A percentile compares a stretch with the other conserved stretches of the same genome.
phyloP scores from a whole-genome alignment of 2,797 vertebrate species.

The Anas flavirostris region DNA sequence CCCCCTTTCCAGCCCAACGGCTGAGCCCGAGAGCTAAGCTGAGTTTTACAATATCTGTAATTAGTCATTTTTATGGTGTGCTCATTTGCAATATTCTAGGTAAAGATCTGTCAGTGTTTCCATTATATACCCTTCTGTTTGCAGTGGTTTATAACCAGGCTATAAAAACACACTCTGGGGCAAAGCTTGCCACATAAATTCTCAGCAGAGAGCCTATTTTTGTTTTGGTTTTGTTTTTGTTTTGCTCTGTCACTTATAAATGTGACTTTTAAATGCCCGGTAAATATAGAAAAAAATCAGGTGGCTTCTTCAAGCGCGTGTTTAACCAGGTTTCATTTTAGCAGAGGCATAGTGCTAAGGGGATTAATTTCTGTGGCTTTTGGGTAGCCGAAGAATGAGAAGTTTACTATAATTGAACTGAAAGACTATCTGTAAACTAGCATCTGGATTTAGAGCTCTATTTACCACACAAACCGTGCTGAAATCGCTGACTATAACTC shows the following conservation, averaged over 20 bases:
- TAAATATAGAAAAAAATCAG: slow-evolving; percentile 8
- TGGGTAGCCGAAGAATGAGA: not conserved
- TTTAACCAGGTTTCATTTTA: not conserved
- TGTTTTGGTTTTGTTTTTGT: slow-evolving; percentile 2
- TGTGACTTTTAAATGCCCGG: not conserved
- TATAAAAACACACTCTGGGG: slow-evolving; percentile 69
- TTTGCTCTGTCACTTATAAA: slow-evolving; percentile 28
- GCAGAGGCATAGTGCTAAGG: not conserved
- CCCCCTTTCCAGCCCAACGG: not conserved
- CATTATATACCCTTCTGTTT: slow-evolving; percentile 65
- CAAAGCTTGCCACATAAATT: slow-evolving; percentile 57
- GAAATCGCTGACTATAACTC: not conserved
- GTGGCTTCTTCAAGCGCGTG: not conserved
- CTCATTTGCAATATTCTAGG: slow-evolving; percentile 58
- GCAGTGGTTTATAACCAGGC: slow-evolving; percentile 60
- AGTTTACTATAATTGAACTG: not conserved
- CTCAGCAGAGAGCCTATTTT: slow-evolving; percentile 45
- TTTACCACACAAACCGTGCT: not conserved
- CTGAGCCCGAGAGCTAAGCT: slow-evolving; percentile 10
- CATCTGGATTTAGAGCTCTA: slow-evolving; percentile 30
- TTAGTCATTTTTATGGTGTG: slow-evolving; percentile 55
- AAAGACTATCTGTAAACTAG: slow-evolving; percentile 10
- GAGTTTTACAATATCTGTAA: slow-evolving; percentile 53
- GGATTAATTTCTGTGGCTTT: slow-evolving; percentile 32
- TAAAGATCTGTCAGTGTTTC: slow-evolving; percentile 72